Evolutionary conservation across 2,888 invertebrate genomes (phyloP), one percentile per base, ranked within the genome.

Genomic region (Ptycholaimellus sp.): DNA sequence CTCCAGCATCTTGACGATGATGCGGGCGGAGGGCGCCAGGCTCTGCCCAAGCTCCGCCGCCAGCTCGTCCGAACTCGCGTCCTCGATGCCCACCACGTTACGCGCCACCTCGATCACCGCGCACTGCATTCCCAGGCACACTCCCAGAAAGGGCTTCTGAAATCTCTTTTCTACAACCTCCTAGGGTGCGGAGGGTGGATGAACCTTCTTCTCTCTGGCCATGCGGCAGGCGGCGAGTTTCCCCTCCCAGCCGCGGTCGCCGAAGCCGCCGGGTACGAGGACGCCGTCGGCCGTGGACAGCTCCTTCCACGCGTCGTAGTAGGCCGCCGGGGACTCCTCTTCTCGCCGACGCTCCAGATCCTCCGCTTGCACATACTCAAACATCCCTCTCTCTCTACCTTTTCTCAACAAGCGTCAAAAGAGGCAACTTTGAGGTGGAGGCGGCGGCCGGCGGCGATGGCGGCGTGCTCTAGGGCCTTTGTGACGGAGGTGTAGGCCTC

Each of bases 211-310:
- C 51, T 71, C 72, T 28, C 96, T 69, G 42, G 90, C 87, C 81
- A 83, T 93, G 50, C 75, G 70, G 47, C 79, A 78, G 0, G 93
- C 90, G 42, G 73, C 72, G 34, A 96, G 80, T 65, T 83, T 96
- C 0, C 96, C 96, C 59, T 87, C 85, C 54, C 83, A 73, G 4
- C 96, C 96, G 38, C 93, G 70, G 46, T 74, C 73, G 1, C 96
- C 96, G 59, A 99, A 96, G 11, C 96, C 96, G 39, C 96, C 96
- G 3, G 96, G 93, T 1, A 96, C 82, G 46, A 96, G 70, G 0
- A 93, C 73, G 22, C 87, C 90, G 58, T 55, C 44, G 21, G 49
- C 54, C 41, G 74, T 73, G 54, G 82, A 85, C 2, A 93, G 67
- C 49, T 73, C 70, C 53, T 78, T 76, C 90, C 90, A 93, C 7